Conservation (phyloP, 2,113 vertebrate species). For the Python bivittatus region DNA sequence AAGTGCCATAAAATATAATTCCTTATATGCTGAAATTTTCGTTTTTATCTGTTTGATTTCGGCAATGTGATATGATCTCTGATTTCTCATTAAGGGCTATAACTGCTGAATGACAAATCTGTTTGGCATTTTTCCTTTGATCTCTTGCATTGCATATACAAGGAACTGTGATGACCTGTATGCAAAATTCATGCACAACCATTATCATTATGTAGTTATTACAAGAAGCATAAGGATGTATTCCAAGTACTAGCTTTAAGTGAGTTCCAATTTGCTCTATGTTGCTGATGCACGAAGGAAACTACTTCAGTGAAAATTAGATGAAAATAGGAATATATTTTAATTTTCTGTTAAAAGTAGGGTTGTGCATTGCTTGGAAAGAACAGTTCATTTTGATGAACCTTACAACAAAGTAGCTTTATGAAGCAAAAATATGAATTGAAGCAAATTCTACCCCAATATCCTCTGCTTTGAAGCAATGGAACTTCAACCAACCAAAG, state of each 20-base stretch:
- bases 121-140: neutral
- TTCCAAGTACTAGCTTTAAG: neutral
- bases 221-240: neutral
- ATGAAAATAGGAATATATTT: neutral
- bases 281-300: neutral
- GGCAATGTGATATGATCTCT: neutral
- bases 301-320: neutral
- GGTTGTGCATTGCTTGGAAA: neutral
- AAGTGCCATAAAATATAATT: slow-evolving; percentile 1
- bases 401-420: too few species aligned
- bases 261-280: neutral
- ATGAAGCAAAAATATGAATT: too few species aligned
- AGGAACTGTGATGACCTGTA: neutral
- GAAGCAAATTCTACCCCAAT: too few species aligned
- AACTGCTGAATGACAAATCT: slow-evolving; percentile 6
- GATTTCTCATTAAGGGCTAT: neutral
- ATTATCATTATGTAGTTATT: neutral
- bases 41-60: neutral
- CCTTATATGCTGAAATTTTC: neutral
- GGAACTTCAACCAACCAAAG: too few species aligned
- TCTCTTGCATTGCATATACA: neutral
- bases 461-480: too few species aligned
- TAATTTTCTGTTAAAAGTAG: neutral
- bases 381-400: neutral
- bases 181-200: neutral